Percentiles rank a stretch among this genome's conserved stretches.
These are phyloP conservation scores for Odontophorus gujanensis DNA, from an alignment of 2,113 vertebrate species.

Conservation along the genomic window DNA sequence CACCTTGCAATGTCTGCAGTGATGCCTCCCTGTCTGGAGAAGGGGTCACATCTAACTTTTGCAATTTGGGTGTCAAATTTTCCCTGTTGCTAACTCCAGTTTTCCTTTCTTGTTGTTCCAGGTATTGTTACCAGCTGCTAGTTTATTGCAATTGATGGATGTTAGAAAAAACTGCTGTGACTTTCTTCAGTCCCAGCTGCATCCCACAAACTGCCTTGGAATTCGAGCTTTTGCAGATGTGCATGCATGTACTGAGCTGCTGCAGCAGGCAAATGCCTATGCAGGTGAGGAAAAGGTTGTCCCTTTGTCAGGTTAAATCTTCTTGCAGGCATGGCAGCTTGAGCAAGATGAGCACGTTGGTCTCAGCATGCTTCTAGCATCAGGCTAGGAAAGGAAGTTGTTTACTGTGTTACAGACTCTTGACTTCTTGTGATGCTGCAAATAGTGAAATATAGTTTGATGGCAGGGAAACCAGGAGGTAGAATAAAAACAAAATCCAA, in stretches of 20 bases:
- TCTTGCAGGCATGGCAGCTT: neutral
- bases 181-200: conserved; percentile 94
- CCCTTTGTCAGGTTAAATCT: neutral
- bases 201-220: conserved; percentile 94
- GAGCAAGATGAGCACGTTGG: neutral
- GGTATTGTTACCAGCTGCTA: conserved; percentile 94
- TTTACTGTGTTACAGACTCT: neutral
- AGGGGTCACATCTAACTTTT: neutral
- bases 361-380: neutral
- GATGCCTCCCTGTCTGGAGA: neutral
- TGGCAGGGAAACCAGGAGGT: fast-evolving
- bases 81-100: neutral
- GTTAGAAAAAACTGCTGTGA: conserved; percentile 95
- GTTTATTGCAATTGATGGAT: conserved; percentile 93
- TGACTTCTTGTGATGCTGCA: neutral
- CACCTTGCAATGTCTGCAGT: fast-evolving
- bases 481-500: neutral
- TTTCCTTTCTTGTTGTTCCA: conserved; percentile 57
- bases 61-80: neutral
- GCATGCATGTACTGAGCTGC: conserved; percentile 91
- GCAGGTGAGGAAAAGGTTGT: conserved; percentile 81
- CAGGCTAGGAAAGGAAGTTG: neutral
- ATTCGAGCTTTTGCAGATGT: conserved; percentile 95
- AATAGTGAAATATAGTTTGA: neutral
- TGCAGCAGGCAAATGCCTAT: conserved; percentile 90